Conservation (phyloP, 2,797 vertebrate genomes). For the Valencia hispanica region DNA sequence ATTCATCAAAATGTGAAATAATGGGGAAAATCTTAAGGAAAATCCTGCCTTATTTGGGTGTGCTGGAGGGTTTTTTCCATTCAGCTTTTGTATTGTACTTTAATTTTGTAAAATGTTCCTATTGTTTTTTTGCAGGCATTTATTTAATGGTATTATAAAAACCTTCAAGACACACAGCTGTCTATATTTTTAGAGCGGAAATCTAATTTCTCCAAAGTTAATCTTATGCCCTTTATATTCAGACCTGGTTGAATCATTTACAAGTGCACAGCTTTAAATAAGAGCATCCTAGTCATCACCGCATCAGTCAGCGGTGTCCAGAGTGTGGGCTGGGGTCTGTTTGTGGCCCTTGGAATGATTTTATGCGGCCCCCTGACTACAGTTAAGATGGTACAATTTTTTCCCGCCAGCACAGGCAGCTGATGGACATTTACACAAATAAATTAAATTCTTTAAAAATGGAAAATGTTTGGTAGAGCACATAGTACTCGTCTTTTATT, state of each 20-base stretch:
- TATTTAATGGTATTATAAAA: not conserved
- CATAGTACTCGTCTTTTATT: not conserved
- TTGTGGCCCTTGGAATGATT: too few species aligned
- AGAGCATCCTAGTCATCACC: not conserved
- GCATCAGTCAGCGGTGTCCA: too few species aligned
- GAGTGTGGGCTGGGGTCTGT: too few species aligned
- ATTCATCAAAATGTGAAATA: not conserved
- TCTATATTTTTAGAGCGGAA: not conserved
- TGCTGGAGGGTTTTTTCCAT: not conserved
- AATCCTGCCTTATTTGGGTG: not conserved
- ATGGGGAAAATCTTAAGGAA: slow-evolving; percentile 22
- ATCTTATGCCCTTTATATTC: not conserved
- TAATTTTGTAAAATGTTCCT: not conserved
- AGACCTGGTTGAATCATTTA: not conserved
- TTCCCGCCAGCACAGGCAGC: not conserved
- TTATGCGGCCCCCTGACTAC: not conserved
- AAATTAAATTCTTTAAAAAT: not conserved
- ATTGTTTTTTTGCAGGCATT: not conserved
- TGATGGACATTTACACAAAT: not conserved
- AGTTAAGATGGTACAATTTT: not conserved
- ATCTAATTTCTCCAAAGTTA: not conserved
- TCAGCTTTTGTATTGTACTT: not conserved
- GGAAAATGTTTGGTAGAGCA: not conserved
- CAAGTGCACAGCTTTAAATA: not conserved
- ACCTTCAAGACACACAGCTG: not conserved